These are phyloP conservation scores for Anarrhichthys ocellatus DNA, from an alignment of 2,113 vertebrate species.

Conservation along the genomic window DNA sequence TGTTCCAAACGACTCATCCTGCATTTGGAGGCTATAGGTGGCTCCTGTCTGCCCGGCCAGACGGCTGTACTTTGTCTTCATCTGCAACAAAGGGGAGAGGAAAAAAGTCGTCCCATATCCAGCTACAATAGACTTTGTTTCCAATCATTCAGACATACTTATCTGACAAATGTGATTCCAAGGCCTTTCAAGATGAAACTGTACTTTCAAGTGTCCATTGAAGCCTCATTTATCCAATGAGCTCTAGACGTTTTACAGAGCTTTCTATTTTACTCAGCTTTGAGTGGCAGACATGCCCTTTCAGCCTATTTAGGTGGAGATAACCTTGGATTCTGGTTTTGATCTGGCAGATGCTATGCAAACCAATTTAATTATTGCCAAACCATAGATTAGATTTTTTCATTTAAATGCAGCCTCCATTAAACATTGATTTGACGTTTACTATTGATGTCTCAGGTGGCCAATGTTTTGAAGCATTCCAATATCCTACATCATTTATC, in stretches of 20 bases:
- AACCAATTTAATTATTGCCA: conserved; percentile 63
- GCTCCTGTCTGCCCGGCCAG: conserved; percentile 68
- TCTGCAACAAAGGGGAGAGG: conserved; percentile 69
- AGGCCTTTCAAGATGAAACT: conserved; percentile 63
- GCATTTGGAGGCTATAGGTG: conserved; percentile 71
- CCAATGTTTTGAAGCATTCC: conserved; percentile 49
- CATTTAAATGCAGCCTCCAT: conserved; percentile 67
- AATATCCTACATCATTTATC: conserved; percentile 48
- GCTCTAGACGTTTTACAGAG: conserved; percentile 18
- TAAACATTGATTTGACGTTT: conserved; percentile 67
- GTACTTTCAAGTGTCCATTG: conserved; percentile 48
- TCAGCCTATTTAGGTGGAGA: conserved; percentile 48
- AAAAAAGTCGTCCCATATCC: conserved; percentile 55
- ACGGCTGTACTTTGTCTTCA: conserved; percentile 70
- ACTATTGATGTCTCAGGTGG: conserved; percentile 62
- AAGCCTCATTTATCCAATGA: conserved; percentile 54
- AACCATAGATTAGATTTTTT: conserved; percentile 63
- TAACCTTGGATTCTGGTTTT: conserved; percentile 55
- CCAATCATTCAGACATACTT: conserved; percentile 51
- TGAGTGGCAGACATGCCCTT: conserved; percentile 51
- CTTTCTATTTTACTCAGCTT: conserved; percentile 1
- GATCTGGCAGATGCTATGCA: conserved; percentile 39
- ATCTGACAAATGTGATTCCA: conserved; percentile 59
- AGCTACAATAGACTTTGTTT: conserved; percentile 45
- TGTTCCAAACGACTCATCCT: conserved; percentile 77